Evolutionary conservation across 2,113 vertebrate species (phyloP).

Genomic region (Nicator chloris): DNA sequence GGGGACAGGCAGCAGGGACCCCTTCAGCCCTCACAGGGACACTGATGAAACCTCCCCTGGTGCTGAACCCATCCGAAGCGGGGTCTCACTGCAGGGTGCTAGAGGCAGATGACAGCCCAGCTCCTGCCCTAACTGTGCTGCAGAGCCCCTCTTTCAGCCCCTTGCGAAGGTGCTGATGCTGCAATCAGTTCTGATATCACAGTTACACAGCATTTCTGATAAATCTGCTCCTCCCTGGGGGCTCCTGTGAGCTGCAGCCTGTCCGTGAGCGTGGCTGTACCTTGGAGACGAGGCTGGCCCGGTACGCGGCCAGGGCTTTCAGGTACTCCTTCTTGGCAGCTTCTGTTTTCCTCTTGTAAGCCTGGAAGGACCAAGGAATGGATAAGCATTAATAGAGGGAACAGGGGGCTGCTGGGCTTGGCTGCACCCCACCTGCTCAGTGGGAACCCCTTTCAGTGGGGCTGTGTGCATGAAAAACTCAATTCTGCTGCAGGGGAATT

Average conservation of each 20-base stretch:
- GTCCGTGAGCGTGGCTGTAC: conserved; percentile 42
- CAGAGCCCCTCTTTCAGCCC: background rate
- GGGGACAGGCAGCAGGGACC: background rate
- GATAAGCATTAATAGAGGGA: background rate
- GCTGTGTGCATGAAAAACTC: background rate
- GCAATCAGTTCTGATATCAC: background rate
- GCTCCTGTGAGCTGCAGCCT: background rate
- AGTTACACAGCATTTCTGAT: background rate
- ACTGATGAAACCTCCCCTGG: background rate
- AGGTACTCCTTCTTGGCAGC: conserved; percentile 99
- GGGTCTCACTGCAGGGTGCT: background rate
- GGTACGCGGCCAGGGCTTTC: conserved; percentile 97
- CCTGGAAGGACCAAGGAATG: conserved; percentile 77
- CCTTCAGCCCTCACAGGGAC: background rate
- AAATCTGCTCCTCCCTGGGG: background rate
- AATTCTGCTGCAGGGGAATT: background rate
- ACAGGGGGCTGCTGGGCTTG: background rate
- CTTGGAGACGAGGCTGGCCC: conserved; percentile 99
- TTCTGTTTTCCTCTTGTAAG: conserved; percentile 99
- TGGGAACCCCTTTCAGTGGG: background rate
- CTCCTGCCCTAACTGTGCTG: rapidly evolving
- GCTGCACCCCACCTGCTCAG: background rate
- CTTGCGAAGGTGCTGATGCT: background rate
- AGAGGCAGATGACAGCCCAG: background rate
- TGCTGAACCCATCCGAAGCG: background rate